Evolutionary conservation across 1,140 invertebrate genomes (phyloP), one percentile per base, ranked within the genome.

Genomic region (Drosophila nannoptera): DNA sequence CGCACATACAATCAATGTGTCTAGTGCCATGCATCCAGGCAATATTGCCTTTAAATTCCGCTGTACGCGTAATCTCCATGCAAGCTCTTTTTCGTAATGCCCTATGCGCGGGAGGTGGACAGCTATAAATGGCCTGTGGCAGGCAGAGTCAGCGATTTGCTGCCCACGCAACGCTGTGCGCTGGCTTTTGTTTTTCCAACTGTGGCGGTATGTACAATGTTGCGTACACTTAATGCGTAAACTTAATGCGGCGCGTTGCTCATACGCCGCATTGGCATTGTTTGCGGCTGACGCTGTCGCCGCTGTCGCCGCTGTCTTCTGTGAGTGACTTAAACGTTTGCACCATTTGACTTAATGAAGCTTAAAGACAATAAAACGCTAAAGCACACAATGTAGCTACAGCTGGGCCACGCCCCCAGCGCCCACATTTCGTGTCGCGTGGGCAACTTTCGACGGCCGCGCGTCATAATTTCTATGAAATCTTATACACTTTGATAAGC

Each of bases 391-490:
- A 62, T 61, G 50, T n/a, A 33, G 7, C 38, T 61, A 43, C 58
- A 48, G 33, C 33, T 12, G 8, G 7, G 32, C 31, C 56, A 42
- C 56, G 40, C 42, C 38, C 38, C 36, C 36, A 1, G 6, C 49
- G 32, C 50, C n/a, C 33, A 58, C 42, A 49, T 32, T 65, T n/a
- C 33, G 53, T 35, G 52, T 42, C 35, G 62, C 58, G 32, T 29
- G 46, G 11, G 56, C 75, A 77, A 77, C 63, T 73, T 78, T 73
- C 54, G 67, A 54, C 69, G 61, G 64, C 63, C 75, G 76, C 81
- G 81, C 81, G 77, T 84, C 81, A 84, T 84, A 84, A 84, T 84
- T 84, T 84, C 81, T 84, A 84, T 86, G 77, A 86, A 86, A 81
- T 86, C 86, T 84, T 67, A 84, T 84, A 86, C 77, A 83, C 81